Base-by-base conservation (phyloP, 1,140 invertebrate genomes). In the Lordiphosa stackelbergi region DNA sequence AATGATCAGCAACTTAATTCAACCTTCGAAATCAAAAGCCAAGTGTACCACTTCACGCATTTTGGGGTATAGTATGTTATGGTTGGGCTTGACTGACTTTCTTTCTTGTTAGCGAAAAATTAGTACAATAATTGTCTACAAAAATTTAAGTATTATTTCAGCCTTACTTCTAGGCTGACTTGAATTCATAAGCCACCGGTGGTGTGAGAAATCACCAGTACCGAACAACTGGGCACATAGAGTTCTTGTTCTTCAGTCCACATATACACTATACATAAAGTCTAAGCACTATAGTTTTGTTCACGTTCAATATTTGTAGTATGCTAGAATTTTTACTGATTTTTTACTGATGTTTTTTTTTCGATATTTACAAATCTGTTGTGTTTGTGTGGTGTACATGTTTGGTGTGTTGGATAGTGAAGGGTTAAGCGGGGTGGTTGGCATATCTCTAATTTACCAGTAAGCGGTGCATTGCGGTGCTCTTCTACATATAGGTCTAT, bases 321-420 rank as follows among this genome's bases (percentile, higher is more conserved):
- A 56, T 45, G 45, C 54, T 64, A 64, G 58, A 59, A 69, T 58
- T 79, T 63, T 60, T 72, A 79, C 75, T 66, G 74, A 79, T 81
- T 79, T 79, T 79, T 81, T 79, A 79, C 75, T 79, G 75, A 79
- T 79, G 55, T 69, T 12, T 34, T 58, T 41, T 61, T 53, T 59
- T 40, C 5, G 12, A 46, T 79, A 79, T 79, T 53, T 79, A 79
- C 77, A 79, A 57, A 69, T 48, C 8, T 66, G 65, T 41, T 42
- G 60, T 37, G 47, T 45, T 41, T 48, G 47, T 47, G 28, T 41
- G 46, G 22, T 13, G 36, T 68, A 13, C 48, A 12, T 38, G 64
- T 68, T 5, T 40, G 16, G 40, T 73, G 35, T 69, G 19, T 42
- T 66, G 57, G 59, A 60, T 41, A 11, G 56, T 55, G 47, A 36